These are phyloP conservation scores for Equus quagga DNA, from an alignment of 2,113 vertebrate species.

Conservation along the genomic window DNA sequence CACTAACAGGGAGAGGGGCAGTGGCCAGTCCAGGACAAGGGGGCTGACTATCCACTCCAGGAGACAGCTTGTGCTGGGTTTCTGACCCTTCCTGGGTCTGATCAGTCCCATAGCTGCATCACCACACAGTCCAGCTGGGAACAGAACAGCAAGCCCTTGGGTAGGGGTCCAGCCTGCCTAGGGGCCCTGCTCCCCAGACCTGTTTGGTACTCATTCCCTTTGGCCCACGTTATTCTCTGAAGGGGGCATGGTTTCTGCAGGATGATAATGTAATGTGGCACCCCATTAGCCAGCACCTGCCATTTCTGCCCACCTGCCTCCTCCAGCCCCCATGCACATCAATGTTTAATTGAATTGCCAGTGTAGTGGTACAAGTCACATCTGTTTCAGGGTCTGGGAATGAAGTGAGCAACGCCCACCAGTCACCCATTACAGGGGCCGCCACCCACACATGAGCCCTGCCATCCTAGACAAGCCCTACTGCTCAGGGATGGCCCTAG, in stretches of 20 bases:
- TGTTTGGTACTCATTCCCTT: constrained; percentile 89
- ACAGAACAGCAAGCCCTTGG: not conserved
- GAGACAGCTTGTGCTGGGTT: not conserved
- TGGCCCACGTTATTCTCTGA: constrained; percentile 89
- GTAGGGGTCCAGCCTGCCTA: constrained; percentile 24
- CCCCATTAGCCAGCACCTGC: constrained; percentile 86
- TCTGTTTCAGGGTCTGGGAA: constrained; percentile 95
- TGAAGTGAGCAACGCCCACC: constrained; percentile 76
- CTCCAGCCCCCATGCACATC: constrained; percentile 89
- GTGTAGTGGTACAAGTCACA: constrained; percentile 94
- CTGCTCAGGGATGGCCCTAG: not conserved
- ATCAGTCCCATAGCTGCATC: not conserved
- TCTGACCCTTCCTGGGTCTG: not conserved
- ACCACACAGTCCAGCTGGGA: not conserved
- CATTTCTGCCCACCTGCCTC: constrained; percentile 88
- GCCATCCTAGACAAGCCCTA: not conserved
- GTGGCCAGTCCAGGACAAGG: not conserved
- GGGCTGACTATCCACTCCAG: not conserved
- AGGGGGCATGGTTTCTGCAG: constrained; percentile 90
- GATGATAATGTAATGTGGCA: constrained; percentile 95
- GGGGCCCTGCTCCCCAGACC: constrained; percentile 90
- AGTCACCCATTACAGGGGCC: not conserved
- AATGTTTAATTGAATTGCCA: constrained; percentile 97
- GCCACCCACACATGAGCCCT: not conserved
- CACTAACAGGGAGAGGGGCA: not conserved